Evolutionary conservation across 92 coral and sea anemone species (phyloP).

Genomic region (Epizoanthus ramosus): DNA sequence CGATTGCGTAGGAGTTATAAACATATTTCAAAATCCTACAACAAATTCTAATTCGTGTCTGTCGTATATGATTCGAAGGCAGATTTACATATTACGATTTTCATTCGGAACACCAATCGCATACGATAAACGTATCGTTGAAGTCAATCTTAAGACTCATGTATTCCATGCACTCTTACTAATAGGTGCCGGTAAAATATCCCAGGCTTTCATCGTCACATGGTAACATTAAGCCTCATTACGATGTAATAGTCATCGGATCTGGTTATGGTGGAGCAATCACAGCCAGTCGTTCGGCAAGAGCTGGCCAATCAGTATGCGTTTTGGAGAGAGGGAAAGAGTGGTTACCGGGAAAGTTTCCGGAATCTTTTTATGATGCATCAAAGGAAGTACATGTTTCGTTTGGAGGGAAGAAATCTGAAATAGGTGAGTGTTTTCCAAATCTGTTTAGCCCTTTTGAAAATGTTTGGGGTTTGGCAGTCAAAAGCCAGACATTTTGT

Average conservation of each 20-base stretch:
- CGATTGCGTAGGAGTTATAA: too few relatives aligned
- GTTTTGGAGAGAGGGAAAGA: constrained; percentile 66
- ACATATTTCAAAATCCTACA: too few relatives aligned
- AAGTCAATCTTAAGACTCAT: too few relatives aligned
- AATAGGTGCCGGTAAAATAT: background rate
- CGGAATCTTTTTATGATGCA: constrained; percentile 49
- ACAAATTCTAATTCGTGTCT: too few relatives aligned
- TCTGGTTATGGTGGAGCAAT: constrained; percentile 69
- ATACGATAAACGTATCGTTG: too few relatives aligned
- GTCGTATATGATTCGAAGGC: too few relatives aligned
- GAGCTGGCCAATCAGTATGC: constrained; percentile 57
- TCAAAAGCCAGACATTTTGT: too few relatives aligned
- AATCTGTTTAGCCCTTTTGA: too few relatives aligned
- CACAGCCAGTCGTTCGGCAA: constrained; percentile 65
- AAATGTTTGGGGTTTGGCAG: too few relatives aligned
- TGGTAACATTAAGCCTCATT: constrained; percentile 46
- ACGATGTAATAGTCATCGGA: constrained; percentile 70
- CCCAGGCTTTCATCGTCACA: constrained; percentile 49
- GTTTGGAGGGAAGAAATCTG: constrained; percentile 34
- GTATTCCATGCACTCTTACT: too few relatives aligned
- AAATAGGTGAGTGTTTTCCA: constrained; percentile 29
- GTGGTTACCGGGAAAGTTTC: constrained; percentile 64
- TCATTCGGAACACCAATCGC: too few relatives aligned
- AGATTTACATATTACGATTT: too few relatives aligned
- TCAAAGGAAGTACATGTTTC: constrained; percentile 33